Percentiles rank a stretch among this genome's conserved stretches.
Conservation (phyloP, 1,140 invertebrate species). For the Lordiphosa mommai region DNA sequence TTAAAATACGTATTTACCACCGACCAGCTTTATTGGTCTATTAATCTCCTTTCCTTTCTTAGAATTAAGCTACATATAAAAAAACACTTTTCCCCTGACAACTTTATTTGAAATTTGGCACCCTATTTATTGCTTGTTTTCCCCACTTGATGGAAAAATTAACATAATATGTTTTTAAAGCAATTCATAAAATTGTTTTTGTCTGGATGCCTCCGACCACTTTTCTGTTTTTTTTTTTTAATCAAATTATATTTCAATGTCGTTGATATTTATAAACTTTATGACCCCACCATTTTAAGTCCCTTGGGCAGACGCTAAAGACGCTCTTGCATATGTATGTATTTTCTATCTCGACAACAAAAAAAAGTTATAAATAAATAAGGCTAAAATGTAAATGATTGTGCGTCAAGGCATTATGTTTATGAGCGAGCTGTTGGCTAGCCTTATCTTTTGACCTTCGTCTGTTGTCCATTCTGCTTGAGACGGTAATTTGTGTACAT, state of each 20-base stretch:
- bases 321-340: constrained; percentile 8
- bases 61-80: too few species aligned
- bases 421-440: constrained; percentile 8
- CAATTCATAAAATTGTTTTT: not conserved
- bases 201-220: not conserved
- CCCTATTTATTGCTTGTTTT: not conserved
- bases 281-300: constrained; percentile 20
- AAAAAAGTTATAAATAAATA: constrained; percentile 54
- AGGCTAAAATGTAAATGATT: constrained; percentile 48
- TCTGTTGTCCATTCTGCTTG: constrained; percentile 31
- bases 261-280: constrained; percentile 56
- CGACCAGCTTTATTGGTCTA: too few species aligned
- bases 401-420: constrained; percentile 33
- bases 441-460: constrained; percentile 22
- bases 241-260: constrained; percentile 45
- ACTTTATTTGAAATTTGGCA: not conserved
- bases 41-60: too few species aligned
- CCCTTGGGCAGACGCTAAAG: constrained; percentile 1
- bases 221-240: constrained; percentile 19
- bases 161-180: not conserved
- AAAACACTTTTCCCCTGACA: too few species aligned
- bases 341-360: not conserved
- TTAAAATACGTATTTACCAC: too few species aligned
- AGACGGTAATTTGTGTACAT: constrained; percentile 56
- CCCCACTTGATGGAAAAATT: not conserved